Evolutionary conservation across 2,888 invertebrate species (phyloP), one percentile per base, ranked within the genome.

Genomic region (Micoletzkya japonica): DNA sequence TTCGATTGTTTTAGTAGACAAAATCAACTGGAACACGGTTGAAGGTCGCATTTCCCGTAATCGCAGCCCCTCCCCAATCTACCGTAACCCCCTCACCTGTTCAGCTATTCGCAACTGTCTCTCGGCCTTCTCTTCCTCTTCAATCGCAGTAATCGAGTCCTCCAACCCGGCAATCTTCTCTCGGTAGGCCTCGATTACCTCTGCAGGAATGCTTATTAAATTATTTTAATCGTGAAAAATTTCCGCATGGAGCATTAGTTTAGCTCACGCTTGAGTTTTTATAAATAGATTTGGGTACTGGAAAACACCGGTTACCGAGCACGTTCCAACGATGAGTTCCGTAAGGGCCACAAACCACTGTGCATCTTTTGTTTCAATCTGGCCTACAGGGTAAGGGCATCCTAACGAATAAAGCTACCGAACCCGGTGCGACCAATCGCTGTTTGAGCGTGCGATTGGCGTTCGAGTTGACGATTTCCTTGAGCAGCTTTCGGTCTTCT

Each of bases 121-220:
- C 81, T 95, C 94, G 3, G 91, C 91, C 81, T 91, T 90, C 86
- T 95, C 94, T 81, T 94, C 93, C 73, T 92, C 90, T 10, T 94
- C 87, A 73, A 97, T 91, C 72, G 90, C 89, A 74, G 91, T 90
- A 59, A 96, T 91, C 84, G 94, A 92, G 0, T 90, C 89, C 84
- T 94, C 93, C 2, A 95, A 86, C 0, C 89, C 87, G 7, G 89
- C 88, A 49, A 96, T 88, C 83, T 91, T 90, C 70, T 90, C 90
- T 52, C 90, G 88, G 86, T 94, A 96, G 86, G 95, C 95, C 72
- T 90, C 91, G 58, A 96, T 89, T 60, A 96, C 94, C 82, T 95
- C 95, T 87, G 77, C 28, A 81, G 77, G 17, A 20, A n/a, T 28
- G 17, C 4, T 24, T n/a, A 24, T 0, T 2, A 44, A 14, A 44